Base-by-base conservation (phyloP, 2,113 vertebrate genomes). In the Petaurus breviceps region DNA sequence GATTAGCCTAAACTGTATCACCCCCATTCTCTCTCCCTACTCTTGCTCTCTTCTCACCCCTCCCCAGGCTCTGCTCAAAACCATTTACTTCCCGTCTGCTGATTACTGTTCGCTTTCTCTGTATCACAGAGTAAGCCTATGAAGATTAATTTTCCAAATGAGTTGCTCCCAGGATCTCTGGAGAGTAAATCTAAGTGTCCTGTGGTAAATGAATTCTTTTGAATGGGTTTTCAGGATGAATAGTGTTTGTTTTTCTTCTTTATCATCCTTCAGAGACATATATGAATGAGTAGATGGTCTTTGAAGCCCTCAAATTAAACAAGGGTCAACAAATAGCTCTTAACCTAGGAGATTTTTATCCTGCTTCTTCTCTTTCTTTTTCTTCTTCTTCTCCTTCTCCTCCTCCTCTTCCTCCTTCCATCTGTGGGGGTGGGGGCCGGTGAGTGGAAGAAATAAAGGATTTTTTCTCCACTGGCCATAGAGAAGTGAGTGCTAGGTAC, bases 111-210 rank as follows among this genome's bases (percentile, higher is more conserved):
- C 14, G 8, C 47, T 90, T 31, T 90, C 47, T 51, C 90, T 49
- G 23, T 49, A 31, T 12, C 24, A 26, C 24, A 16, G 25, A 96
- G 55, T 92, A 95, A 55, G 91, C 92, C 61, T 51, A 2, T 28
- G 52, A 57, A 95, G 96, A 55, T 77, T 84, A 12, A 95, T 92
- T 95, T 96, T 94, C 94, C 90, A 90, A 97, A 94, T 22, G 53
- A 94, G 57, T 95, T 96, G 46, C 47, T 91, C 93, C 93, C 91
- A 51, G 93, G n/a, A 8, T 91, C 94, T 90, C 94, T 90, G 43
- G 90, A 95, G 89, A 90, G 57, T 51, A 51, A 53, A 96, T 94
- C 23, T 51, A 95, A 57, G 90, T 90, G 31, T 28, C 43, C 77
- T 47, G 12, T 8, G 90, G 51, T 47, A 53, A 31, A 90, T 95